phyloP scores from a whole-genome alignment of 2,797 vertebrate species.

The Leptatherina wallacei region DNA sequence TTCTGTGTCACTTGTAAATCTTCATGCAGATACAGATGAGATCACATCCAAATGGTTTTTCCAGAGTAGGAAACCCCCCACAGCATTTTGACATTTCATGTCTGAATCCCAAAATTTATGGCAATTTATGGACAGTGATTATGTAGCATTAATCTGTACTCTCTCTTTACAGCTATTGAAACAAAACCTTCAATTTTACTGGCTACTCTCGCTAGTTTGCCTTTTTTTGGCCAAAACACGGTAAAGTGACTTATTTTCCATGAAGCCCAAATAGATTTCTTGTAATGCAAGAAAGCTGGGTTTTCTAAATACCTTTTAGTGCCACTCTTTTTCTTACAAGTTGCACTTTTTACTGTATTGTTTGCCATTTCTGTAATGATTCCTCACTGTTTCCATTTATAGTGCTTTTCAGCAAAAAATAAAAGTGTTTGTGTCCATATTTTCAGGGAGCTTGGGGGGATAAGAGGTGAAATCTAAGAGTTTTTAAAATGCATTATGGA shows the following conservation, averaged over 20 bases:
- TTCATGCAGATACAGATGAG: conserved; percentile 17
- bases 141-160: conserved; percentile 14
- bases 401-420: conserved; percentile 6
- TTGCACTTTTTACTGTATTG: conserved; percentile 10
- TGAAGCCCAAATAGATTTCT: conserved; percentile 9
- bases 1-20: conserved; percentile 13
- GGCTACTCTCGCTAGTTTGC: conserved; percentile 5
- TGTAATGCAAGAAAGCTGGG: conserved; percentile 8
- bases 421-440: neutral
- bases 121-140: conserved; percentile 1
- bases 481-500: neutral
- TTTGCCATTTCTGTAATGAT: conserved; percentile 5
- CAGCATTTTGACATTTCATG: conserved; percentile 14
- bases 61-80: conserved; percentile 16
- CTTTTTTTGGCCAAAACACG: conserved; percentile 14
- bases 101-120: conserved; percentile 21
- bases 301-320: conserved; percentile 12
- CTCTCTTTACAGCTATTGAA: conserved; percentile 21
- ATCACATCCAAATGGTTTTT: conserved; percentile 36
- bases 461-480: conserved; percentile 1
- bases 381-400: conserved; percentile 19
- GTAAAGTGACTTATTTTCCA: conserved; percentile 3
- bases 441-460: conserved; percentile 14
- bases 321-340: conserved; percentile 1
- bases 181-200: conserved; percentile 8